Evolutionary conservation across 2,113 vertebrate species (phyloP), one percentile per base, ranked within the genome.

Genomic region (Colaptes auratus): DNA sequence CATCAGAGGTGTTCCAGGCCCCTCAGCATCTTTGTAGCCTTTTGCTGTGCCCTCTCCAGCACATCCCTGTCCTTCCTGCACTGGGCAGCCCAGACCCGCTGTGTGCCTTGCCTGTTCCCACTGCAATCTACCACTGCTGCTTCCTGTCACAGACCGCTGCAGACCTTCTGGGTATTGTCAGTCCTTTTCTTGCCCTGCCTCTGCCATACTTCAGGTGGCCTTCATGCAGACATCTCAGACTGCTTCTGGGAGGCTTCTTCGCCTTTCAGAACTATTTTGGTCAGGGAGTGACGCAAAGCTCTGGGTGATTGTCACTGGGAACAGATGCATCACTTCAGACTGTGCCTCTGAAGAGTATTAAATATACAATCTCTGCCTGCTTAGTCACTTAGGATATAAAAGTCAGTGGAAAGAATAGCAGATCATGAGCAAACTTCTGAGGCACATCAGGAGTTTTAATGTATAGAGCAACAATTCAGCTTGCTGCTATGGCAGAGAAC

Each of bases 71-170:
- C 21, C 23, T 48, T 21, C 48, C 13, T 52, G 50, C 10, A 23
- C 21, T 50, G 48, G 21, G 12, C 11, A 50, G 48, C 48, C 21
- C 12, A 21, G 21, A 50, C 21, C 23, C 23, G 6, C 23, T 52
- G 24, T 24, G 23, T 24, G 23, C 23, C 50, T 88, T 44, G 9
- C 10, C 12, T 63, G 10, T 50, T 55, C 28, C 19, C 27, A 13
- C 15, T 44, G n/a, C 55, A 24, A 3, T 11, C 7, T 13, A 48
- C 42, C 25, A 17, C 12, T 70, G 24, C 1, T 28, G 7, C 50
- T 75, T 58, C 0, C 0, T 9, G 0, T 23, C 35, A 27, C 9
- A 50, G 25, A 13, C 21, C 72, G 4, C 15, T 56, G 9, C 0
- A 0, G 46, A 12, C 69, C 33, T 58, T 42, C 19, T 52, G 42